Evolutionary conservation across 2,797 vertebrate genomes (phyloP), one percentile per base, ranked within the genome.

Genomic region (Sebastolobus altivelis): DNA sequence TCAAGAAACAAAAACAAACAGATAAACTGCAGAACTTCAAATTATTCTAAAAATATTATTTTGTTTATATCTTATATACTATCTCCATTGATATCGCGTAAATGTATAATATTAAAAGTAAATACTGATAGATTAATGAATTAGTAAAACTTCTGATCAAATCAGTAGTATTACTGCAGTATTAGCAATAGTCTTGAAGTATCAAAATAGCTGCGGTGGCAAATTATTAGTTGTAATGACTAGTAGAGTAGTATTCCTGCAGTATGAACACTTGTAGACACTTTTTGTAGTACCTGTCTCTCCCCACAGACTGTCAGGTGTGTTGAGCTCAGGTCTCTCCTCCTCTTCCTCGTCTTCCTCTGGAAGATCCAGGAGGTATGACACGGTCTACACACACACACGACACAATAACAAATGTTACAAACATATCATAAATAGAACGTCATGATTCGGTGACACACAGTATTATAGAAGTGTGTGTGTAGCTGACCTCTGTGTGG

Each of bases 271-370:
- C 31, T 29, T 52, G 31, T 55, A 12, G 14, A n/a, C n/a, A 66
- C 5, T 27, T 72, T 31, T 54, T 78, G 8, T 33, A 8, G 13
- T 96, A 99, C 98, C 98, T 92, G 98, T 99, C 89, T 99, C 98
- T 90, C 98, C 98, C 98, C 98, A 99, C 2, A 99, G 96, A 80
- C 96, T 97, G 94, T 99, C 98, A 80, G 95, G 96, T 86, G 94
- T 97, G 94, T 99, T 98, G 92, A 99, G 97, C 83, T 99, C 97
- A 20, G 98, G 97, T 88, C 97, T 95, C 79, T 99, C 97, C 80
- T 98, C 97, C 83, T 98, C 97, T 46, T 98, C 96, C 90, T 97
- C 96, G 2, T 98, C 97, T 92, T 98, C 98, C 91, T 98, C 97
- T 77, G 98, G 97, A 73, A 97, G 96, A 94, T 98, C 97, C 86